phyloP scores from a whole-genome alignment of 2,888 invertebrate genomes.

The Spisula solida region DNA sequence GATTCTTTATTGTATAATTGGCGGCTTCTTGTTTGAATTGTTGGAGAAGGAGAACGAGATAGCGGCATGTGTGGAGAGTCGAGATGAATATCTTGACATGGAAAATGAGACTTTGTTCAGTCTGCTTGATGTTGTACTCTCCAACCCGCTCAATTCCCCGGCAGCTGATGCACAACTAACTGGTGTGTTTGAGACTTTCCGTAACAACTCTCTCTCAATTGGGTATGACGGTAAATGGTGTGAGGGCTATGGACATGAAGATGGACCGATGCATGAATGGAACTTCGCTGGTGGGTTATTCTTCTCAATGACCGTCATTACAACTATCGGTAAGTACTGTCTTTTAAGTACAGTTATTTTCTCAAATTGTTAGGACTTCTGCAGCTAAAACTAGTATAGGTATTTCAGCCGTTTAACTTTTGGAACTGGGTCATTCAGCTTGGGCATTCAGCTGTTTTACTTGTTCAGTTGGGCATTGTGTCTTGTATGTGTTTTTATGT shows the following conservation, averaged over 20 bases:
- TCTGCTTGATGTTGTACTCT: slow-evolving; percentile 63
- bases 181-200: slow-evolving; percentile 63
- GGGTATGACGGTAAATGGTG: slow-evolving; percentile 86
- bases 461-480: too few species aligned
- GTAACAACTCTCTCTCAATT: slow-evolving; percentile 80
- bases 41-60: slow-evolving; percentile 86
- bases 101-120: slow-evolving; percentile 76
- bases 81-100: slow-evolving; percentile 81
- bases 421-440: too few species aligned
- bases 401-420: too few species aligned
- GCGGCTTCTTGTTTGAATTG: slow-evolving; percentile 86
- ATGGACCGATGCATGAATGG: slow-evolving; percentile 85
- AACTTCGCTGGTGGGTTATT: slow-evolving; percentile 86
- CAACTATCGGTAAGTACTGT: slow-evolving; percentile 85
- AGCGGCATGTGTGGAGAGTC: slow-evolving; percentile 80
- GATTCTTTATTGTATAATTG: slow-evolving; percentile 85
- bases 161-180: slow-evolving; percentile 51
- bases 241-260: slow-evolving; percentile 79
- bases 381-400: too few species aligned
- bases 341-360: slow-evolving; percentile 75
- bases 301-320: slow-evolving; percentile 87
- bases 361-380: too few species aligned
- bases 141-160: slow-evolving; percentile 53
- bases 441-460: too few species aligned
- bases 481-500: too few species aligned